Percentiles rank a stretch among this genome's conserved stretches.
These are phyloP conservation scores for Hiodon alosoides DNA, from an alignment of 2,113 vertebrate genomes.

Conservation along the genomic window DNA sequence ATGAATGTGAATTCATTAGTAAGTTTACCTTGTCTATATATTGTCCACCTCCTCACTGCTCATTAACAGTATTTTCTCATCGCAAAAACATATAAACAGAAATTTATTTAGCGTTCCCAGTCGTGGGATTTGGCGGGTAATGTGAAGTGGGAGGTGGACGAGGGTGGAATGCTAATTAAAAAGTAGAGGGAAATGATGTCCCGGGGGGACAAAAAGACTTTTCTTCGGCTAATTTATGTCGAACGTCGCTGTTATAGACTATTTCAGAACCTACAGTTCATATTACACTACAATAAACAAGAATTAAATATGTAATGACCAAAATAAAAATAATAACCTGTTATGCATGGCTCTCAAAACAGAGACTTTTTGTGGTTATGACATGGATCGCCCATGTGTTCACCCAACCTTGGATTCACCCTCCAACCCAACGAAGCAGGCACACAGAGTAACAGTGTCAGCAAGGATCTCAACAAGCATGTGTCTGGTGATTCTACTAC, in stretches of 20 bases:
- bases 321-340: no score
- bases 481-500: no score
- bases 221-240: not conserved
- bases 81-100: not conserved
- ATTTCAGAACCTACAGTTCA: not conserved
- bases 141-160: not conserved
- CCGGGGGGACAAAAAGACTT: not conserved
- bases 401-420: no score
- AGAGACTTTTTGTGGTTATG: no score
- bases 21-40: no score
- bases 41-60: not conserved
- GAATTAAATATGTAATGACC: no score
- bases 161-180: slow-evolving; percentile 3
- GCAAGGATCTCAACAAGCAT: no score
- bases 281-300: not conserved
- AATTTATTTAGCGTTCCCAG: not conserved
- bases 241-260: not conserved
- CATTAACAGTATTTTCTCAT: not conserved
- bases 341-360: no score
- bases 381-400: no score
- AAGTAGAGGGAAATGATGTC: not conserved
- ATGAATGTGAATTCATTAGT: not conserved
- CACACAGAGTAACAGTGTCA: no score
- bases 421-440: no score
- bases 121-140: not conserved